Base-by-base conservation (phyloP, 2,797 vertebrate species). In the Melanotaenia trifasciata region DNA sequence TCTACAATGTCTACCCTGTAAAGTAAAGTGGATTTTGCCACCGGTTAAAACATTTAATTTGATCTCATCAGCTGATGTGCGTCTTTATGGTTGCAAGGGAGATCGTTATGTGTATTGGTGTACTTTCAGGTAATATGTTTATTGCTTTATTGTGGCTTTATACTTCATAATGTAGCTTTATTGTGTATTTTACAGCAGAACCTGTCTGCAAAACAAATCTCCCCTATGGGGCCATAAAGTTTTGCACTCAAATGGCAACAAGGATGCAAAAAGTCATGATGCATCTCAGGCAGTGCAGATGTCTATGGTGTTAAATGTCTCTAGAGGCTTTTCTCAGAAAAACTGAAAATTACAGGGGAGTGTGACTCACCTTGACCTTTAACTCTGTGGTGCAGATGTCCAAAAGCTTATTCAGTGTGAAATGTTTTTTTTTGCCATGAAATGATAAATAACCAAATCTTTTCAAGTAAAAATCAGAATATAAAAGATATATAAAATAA, bases 201-300 rank as follows among this genome's bases (percentile, higher is more conserved):
- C 47, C 62, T 45, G 79, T 70, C 62, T 74, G 78, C 26, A 80
- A 80, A 86, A 76, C 83, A 84, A 84, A 88, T 87, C 77, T 82
- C 67, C 80, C 77, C 84, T 24, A 47, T 65, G 68, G 81, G 76
- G 45, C 63, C 66, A 66, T 88, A 80, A 88, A 79, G 74, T 79
- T 64, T 30, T 77, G 67, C 67, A 61, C 58, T 54, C 74, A 58
- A 81, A 80, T 53, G 61, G 72, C 76, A 84, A 84, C 77, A 78
- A 84, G 80, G 73, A 51, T 74, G 70, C 51, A 51, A 59, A 71
- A 76, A 47, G 73, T 65, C 51, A 35, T 16, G 84, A 30, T 20
- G 84, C 74, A 79, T 85, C 64, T 81, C 74, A 85, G 81, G 60
- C 64, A 72, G 38, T 3, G 40, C 5, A 47, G 57, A 43, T 58